Evolutionary conservation across 2,888 invertebrate species (phyloP).

Genomic region (Achlya flavicornis): DNA sequence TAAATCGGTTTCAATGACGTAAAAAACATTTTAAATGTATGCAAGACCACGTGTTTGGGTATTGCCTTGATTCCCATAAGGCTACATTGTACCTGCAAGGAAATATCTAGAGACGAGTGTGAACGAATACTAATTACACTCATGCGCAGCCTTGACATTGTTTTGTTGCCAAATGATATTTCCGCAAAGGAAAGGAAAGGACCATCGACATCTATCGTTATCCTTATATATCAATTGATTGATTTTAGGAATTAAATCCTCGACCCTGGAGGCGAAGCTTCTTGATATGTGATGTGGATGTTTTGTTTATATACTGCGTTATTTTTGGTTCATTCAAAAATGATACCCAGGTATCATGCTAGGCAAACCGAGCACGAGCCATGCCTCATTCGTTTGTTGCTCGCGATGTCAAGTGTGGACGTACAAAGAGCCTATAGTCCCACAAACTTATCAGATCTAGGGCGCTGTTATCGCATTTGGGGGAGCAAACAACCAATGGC

Average conservation of each 20-base stretch:
- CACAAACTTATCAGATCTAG: too few species aligned
- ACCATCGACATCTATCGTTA: background rate
- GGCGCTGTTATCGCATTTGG: too few species aligned
- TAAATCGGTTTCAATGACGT: background rate
- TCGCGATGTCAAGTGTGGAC: too few species aligned
- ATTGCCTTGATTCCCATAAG: slow-evolving; percentile 46
- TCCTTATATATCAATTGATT: slow-evolving; percentile 13
- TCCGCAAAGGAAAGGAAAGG: slow-evolving; percentile 41
- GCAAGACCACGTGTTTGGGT: slow-evolving; percentile 11
- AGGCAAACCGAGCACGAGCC: too few species aligned
- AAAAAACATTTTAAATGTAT: background rate
- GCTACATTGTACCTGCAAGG: slow-evolving; percentile 47
- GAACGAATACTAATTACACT: slow-evolving; percentile 53
- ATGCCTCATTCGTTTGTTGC: too few species aligned
- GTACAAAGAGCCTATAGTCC: too few species aligned
- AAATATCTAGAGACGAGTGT: slow-evolving; percentile 42
- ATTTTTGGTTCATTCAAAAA: background rate
- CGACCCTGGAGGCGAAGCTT: background rate
- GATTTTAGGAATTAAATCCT: background rate
- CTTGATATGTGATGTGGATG: background rate
- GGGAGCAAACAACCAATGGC: too few species aligned
- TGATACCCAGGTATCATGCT: too few species aligned
- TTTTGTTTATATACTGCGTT: background rate
- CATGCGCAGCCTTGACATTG: slow-evolving; percentile 56
- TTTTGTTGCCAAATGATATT: slow-evolving; percentile 36